phyloP scores from a whole-genome alignment of 2,113 vertebrate species.

The Tragulus kanchil region DNA sequence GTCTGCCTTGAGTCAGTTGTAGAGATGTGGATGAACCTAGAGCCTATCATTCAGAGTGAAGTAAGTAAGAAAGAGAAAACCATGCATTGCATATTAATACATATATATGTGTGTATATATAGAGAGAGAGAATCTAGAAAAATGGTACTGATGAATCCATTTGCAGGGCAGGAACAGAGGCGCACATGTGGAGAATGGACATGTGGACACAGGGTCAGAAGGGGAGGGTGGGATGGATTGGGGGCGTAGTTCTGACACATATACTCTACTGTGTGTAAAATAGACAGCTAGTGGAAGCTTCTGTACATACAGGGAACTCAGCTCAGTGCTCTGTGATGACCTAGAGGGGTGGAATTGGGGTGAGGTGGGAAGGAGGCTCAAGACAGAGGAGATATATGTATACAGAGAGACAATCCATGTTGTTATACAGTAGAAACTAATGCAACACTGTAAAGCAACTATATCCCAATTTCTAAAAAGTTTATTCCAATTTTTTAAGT shows the following conservation, averaged over 20 bases:
- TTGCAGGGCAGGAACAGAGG: background rate
- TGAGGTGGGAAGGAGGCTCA: background rate
- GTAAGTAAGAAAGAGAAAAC: background rate
- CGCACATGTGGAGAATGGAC: background rate
- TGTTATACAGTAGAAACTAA: background rate
- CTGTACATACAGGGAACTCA: background rate
- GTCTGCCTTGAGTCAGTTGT: background rate
- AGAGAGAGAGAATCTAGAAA: background rate
- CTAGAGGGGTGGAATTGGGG: background rate
- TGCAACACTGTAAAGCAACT: background rate
- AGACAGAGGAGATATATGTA: background rate
- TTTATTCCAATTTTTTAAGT: background rate
- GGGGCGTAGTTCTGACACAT: rapidly evolving
- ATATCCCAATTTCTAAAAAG: background rate
- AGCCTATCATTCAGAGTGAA: background rate
- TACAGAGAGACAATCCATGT: background rate
- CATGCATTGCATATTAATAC: background rate
- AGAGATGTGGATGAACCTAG: background rate
- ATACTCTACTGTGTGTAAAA: rapidly evolving
- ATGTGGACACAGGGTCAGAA: background rate
- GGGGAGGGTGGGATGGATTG: background rate
- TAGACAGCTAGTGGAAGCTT: background rate
- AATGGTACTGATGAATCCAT: background rate
- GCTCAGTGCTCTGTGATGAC: background rate
- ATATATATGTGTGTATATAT: background rate